These are phyloP conservation scores for Coregonus sp. DNA, from an alignment of 2,797 vertebrate species.

Conservation along the genomic window DNA sequence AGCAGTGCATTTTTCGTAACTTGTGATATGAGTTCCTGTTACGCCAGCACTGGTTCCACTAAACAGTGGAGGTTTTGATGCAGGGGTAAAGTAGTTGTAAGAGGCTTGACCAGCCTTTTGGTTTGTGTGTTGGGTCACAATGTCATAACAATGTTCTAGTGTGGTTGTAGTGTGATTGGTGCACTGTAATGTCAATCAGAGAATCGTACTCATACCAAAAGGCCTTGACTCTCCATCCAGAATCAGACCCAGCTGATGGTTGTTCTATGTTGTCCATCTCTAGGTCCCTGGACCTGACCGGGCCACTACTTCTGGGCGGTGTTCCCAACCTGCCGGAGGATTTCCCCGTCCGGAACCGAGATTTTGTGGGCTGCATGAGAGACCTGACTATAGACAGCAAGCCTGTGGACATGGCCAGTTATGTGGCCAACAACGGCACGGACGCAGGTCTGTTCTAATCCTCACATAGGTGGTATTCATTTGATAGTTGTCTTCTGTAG, in stretches of 20 bases:
- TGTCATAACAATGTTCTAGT: not conserved
- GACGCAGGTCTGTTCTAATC: constrained; percentile 68
- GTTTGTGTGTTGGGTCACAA: not conserved
- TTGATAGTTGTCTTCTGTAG: too few species aligned
- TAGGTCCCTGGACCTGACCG: constrained; percentile 85
- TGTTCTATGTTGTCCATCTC: constrained; percentile 17
- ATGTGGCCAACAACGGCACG: constrained; percentile 85
- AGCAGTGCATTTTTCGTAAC: not conserved
- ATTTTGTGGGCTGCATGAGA: constrained; percentile 84
- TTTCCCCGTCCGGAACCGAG: constrained; percentile 81
- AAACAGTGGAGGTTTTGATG: constrained; percentile 7
- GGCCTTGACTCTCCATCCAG: not conserved
- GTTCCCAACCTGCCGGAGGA: constrained; percentile 85
- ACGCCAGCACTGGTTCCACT: not conserved
- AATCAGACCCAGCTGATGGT: not conserved
- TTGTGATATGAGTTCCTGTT: constrained; percentile 1
- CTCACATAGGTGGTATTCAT: not conserved
- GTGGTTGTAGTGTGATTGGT: not conserved
- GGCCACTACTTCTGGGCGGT: constrained; percentile 82
- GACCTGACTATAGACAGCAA: constrained; percentile 81
- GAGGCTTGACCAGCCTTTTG: not conserved
- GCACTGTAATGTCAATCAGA: not conserved
- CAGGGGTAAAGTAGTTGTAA: not conserved
- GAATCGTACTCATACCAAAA: not conserved
- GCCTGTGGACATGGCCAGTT: constrained; percentile 80